Percentiles rank a stretch among this genome's conserved stretches.
phyloP scores from a whole-genome alignment of 2,797 vertebrate genomes.

The Melanotaenia nigrans region DNA sequence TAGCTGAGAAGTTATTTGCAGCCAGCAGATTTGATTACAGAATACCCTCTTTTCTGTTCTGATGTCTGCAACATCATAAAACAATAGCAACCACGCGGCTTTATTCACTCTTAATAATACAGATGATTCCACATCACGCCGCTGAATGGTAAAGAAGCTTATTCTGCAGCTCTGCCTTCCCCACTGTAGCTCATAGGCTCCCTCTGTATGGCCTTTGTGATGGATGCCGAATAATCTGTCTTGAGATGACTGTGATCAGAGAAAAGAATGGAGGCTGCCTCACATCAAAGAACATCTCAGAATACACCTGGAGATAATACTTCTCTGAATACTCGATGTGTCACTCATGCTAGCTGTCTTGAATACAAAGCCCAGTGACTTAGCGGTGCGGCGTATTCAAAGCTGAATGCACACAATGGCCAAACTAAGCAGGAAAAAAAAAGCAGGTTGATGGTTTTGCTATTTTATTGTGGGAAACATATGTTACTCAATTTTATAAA shows the following conservation, averaged over 20 bases:
- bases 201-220: conserved; percentile 65
- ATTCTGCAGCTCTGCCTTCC: conserved; percentile 68
- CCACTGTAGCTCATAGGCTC: conserved; percentile 55
- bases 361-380: conserved; percentile 57
- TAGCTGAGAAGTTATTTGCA: conserved; percentile 49
- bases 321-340: conserved; percentile 54
- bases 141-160: conserved; percentile 72
- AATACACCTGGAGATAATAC: conserved; percentile 78
- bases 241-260: conserved; percentile 76
- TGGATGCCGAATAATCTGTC: conserved; percentile 75
- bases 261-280: conserved; percentile 70
- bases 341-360: conserved; percentile 69
- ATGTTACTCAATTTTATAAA: not conserved
- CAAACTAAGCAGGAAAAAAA: conserved; percentile 33
- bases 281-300: conserved; percentile 74
- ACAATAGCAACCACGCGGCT: conserved; percentile 50
- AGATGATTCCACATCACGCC: conserved; percentile 49
- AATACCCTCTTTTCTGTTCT: conserved; percentile 50
- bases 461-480: conserved; percentile 13
- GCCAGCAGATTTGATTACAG: conserved; percentile 51
- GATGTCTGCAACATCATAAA: conserved; percentile 35
- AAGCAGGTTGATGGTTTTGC: conserved; percentile 14
- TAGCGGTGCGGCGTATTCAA: conserved; percentile 45
- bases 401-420: conserved; percentile 46
- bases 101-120: conserved; percentile 51